phyloP scores from a whole-genome alignment of 2,888 invertebrate genomes.

The Malthinus flaveolus region DNA sequence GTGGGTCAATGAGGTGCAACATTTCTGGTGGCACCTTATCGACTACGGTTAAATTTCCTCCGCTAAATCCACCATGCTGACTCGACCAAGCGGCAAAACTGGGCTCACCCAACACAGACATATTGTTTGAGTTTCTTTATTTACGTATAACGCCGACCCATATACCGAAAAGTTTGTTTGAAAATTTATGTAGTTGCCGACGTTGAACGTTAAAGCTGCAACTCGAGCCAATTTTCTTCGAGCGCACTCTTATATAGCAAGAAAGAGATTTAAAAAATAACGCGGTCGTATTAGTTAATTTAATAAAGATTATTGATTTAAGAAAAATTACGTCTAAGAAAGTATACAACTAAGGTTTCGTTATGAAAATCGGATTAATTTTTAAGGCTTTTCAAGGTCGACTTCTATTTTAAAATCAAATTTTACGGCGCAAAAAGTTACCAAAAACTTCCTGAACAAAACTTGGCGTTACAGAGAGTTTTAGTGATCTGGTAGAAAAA shows the following conservation, averaged over 20 bases:
- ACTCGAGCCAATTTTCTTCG: not conserved
- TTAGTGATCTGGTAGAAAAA: too few species aligned
- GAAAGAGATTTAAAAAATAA: not conserved
- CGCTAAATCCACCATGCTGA: slow-evolving; percentile 46
- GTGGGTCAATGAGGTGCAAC: slow-evolving; percentile 74
- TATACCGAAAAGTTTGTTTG: not conserved
- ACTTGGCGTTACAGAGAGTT: too few species aligned
- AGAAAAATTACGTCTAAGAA: not conserved
- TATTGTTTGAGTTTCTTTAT: slow-evolving; percentile 25
- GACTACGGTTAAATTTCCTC: slow-evolving; percentile 76
- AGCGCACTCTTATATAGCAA: not conserved
- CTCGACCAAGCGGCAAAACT: slow-evolving; percentile 55
- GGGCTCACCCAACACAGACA: slow-evolving; percentile 58
- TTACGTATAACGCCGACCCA: not conserved
- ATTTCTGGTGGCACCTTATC: slow-evolving; percentile 79
- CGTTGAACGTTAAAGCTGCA: not conserved
- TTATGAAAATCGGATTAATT: slow-evolving; percentile 2
- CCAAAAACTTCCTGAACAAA: too few species aligned
- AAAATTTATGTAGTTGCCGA: not conserved
- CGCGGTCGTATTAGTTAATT: not conserved
- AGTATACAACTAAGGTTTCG: not conserved
- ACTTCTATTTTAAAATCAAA: not conserved
- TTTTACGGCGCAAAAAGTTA: too few species aligned
- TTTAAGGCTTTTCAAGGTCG: not conserved
- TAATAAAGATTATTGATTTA: not conserved